Percentiles rank a stretch among this genome's conserved stretches.
phyloP scores from a whole-genome alignment of 1,140 invertebrate species.

The Eriocheir sinensis region DNA sequence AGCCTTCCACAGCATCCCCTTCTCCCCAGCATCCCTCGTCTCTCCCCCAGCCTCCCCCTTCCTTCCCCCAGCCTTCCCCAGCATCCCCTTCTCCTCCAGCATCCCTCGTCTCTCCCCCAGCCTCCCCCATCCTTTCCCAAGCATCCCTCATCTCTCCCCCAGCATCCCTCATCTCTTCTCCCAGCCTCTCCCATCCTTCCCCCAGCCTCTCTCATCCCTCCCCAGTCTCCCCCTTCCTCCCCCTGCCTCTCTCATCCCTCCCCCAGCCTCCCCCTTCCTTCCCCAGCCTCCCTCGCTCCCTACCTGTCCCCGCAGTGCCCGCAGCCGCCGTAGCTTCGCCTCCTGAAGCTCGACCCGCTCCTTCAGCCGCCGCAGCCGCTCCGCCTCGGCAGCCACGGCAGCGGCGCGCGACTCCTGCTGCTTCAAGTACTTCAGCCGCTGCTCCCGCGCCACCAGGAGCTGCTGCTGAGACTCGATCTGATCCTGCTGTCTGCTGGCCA shows the following conservation, averaged over 20 bases:
- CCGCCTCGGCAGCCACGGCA: slow-evolving; percentile 90
- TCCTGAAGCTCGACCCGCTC: slow-evolving; percentile 97
- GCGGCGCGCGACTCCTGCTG: slow-evolving; percentile 90
- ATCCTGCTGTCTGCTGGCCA: slow-evolving; percentile 96
- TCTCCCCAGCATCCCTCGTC: no score
- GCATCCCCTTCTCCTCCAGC: no score
- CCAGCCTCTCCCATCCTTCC: not conserved
- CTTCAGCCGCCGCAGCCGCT: slow-evolving; percentile 91
- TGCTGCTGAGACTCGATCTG: slow-evolving; percentile 97
- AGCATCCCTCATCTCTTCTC: no score
- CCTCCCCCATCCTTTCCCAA: no score
- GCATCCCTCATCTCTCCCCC: no score
- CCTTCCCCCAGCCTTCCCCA: no score
- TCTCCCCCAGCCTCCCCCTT: no score
- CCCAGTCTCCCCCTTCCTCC: no score
- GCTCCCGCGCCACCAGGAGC: slow-evolving; percentile 94
- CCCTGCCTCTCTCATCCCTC: not conserved
- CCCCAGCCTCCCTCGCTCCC: not conserved
- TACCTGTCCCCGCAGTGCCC: slow-evolving; percentile 94
- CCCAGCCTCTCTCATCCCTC: not conserved
- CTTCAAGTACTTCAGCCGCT: slow-evolving; percentile 96
- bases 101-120: no score
- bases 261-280: not conserved
- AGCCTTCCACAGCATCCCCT: no score
- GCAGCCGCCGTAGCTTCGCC: slow-evolving; percentile 93